These are phyloP conservation scores for Oceanodroma leucorhoa DNA, from an alignment of 2,797 vertebrate genomes.

Conservation along the genomic window DNA sequence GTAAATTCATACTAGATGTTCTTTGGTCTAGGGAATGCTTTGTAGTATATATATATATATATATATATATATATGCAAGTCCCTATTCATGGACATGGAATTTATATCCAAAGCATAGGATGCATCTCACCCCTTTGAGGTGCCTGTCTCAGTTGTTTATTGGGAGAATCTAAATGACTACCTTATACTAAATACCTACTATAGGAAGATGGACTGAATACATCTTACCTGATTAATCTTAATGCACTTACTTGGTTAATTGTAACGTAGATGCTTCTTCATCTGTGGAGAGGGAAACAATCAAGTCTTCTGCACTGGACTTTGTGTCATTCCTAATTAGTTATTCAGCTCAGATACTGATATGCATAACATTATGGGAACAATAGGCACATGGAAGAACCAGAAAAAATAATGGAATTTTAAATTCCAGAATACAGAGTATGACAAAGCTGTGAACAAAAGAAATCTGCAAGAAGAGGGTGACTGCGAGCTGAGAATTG, in stretches of 20 bases:
- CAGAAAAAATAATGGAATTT: constrained; percentile 20
- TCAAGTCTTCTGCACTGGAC: background rate
- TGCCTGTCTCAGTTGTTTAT: background rate
- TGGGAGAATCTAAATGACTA: background rate
- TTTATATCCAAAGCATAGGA: background rate
- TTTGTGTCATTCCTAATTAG: background rate
- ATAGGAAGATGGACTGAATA: background rate
- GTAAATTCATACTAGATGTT: background rate
- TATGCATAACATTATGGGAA: constrained; percentile 7
- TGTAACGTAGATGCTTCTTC: background rate
- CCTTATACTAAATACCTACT: background rate
- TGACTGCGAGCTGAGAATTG: background rate
- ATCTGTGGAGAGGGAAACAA: background rate
- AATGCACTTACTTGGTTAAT: background rate
- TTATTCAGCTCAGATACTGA: background rate
- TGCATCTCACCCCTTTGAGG: background rate
- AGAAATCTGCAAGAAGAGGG: background rate
- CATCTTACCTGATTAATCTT: background rate
- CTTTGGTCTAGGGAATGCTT: background rate
- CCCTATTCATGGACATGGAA: background rate
- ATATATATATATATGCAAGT: too few relatives aligned
- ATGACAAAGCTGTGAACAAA: constrained; percentile 19
- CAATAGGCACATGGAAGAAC: background rate
- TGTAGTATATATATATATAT: background rate
- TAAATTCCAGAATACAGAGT: background rate